Percentiles rank a stretch among this genome's conserved stretches.
Evolutionary conservation across 2,113 vertebrate species (phyloP).

Genomic region (Cryptotis parvus): DNA sequence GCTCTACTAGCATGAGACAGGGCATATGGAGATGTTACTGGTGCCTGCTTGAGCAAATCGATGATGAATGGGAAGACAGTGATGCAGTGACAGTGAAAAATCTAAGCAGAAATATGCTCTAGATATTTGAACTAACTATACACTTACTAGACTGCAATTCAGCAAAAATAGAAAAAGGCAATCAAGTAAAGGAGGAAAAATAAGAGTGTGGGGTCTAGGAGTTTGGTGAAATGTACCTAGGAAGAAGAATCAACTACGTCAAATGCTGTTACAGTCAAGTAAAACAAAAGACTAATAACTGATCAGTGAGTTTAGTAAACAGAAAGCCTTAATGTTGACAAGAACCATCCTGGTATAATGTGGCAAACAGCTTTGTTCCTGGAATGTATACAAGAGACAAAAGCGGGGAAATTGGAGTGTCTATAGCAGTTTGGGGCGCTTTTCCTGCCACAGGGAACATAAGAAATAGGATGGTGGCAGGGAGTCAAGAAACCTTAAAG

Average conservation of each 20-base stretch:
- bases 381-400: not conserved
- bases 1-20: no score
- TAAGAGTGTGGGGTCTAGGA: not conserved
- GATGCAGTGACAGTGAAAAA: no score
- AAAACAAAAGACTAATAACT: not conserved
- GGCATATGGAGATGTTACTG: no score
- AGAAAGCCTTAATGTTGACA: not conserved
- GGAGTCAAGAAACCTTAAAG: not conserved
- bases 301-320: not conserved
- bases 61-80: no score
- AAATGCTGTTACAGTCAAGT: not conserved
- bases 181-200: not conserved
- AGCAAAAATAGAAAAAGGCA: not conserved
- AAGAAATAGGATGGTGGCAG: not conserved
- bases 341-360: conserved; percentile 29
- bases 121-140: conserved; percentile 4
- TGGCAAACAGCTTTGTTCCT: not conserved
- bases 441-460: conserved; percentile 13
- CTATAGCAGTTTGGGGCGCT: not conserved
- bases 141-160: not conserved
- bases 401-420: not conserved
- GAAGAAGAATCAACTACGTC: not conserved
- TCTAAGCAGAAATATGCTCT: not conserved
- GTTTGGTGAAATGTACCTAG: not conserved
- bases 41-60: no score